Evolutionary conservation across 1,140 invertebrate genomes (phyloP), one percentile per base, ranked within the genome.

Genomic region (Pararge aegeria): DNA sequence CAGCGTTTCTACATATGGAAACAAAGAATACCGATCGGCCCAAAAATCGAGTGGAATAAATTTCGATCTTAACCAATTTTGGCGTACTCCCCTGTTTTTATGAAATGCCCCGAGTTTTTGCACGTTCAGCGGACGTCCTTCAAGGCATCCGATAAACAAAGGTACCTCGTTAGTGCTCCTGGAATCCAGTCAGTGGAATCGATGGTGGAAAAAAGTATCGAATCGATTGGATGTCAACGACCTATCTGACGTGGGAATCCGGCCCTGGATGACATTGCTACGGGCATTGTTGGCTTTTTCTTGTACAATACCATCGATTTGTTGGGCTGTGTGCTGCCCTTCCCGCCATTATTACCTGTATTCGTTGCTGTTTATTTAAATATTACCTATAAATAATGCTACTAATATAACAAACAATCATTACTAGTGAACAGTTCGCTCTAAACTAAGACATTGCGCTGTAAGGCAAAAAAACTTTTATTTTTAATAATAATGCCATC

Each of bases 171-270:
- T 83, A 83, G 73, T 63, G 66, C 30, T 58, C 24, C 60, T 70
- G 69, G 73, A 66, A 71, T 76, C 64, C 55, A 51, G 68, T 71
- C 58, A 55, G 57, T 54, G 73, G 78, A 73, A 84, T 80, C 73
- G 71, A 72, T 73, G 42, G 71, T 66, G 19, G 77, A 80, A 82
- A 85, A 85, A 68, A 56, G 20, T 48, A 54, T 55, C 55, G 51
- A 70, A 82, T 83, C 78, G 79, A 82, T 78, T 66, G 55, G 54
- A 68, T 73, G 79, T 83, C 76, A 80, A 79, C 70, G 82, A 81
- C 82, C 80, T 55, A 56, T 64, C 65, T 44, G 65, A 83, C 78
- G 83, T 87, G 83, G 77, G 83, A 87, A 83, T 87, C 80, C 75
- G 65, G 74, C 55, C 65, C 55, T 42, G 63, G 73, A 72, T 80